These are phyloP conservation scores for Lycocorax pyrrhopterus DNA, from an alignment of 2,113 vertebrate genomes.

Conservation along the genomic window DNA sequence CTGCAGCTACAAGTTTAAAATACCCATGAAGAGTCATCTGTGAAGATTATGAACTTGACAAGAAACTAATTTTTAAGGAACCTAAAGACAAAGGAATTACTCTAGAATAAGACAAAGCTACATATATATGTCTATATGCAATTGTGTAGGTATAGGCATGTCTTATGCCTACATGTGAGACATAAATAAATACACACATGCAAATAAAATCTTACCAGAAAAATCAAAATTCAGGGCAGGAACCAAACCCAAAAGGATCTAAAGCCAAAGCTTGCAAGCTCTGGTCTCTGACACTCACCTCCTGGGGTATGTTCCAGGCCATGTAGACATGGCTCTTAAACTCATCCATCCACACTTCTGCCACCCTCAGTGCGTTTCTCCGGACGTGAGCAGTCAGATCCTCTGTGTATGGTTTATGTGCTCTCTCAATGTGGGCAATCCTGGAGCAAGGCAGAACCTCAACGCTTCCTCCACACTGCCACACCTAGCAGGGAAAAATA, in stretches of 20 bases:
- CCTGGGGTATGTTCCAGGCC: slow-evolving; percentile 97
- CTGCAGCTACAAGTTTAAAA: neutral
- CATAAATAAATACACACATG: neutral
- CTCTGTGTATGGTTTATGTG: slow-evolving; percentile 95
- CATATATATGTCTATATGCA: neutral
- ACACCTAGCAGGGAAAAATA: slow-evolving; percentile 74
- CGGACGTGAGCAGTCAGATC: slow-evolving; percentile 91
- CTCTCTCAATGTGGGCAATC: slow-evolving; percentile 94
- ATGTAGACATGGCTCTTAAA: slow-evolving; percentile 98
- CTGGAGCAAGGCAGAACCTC: slow-evolving; percentile 94
- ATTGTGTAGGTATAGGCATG: neutral
- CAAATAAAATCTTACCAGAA: neutral
- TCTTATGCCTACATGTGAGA: neutral
- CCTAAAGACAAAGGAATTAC: neutral
- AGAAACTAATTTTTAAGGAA: neutral
- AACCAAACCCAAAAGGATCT: neutral
- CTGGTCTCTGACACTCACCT: slow-evolving; percentile 73
- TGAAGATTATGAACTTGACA: neutral
- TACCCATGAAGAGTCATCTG: neutral
- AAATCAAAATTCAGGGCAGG: neutral
- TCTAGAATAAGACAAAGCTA: neutral
- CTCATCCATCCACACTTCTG: slow-evolving; percentile 99
- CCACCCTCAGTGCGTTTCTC: slow-evolving; percentile 90
- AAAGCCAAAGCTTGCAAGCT: neutral
- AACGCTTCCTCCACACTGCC: slow-evolving; percentile 96